Conservation (phyloP, 2,113 vertebrate genomes). For the Cheilinus undulatus region DNA sequence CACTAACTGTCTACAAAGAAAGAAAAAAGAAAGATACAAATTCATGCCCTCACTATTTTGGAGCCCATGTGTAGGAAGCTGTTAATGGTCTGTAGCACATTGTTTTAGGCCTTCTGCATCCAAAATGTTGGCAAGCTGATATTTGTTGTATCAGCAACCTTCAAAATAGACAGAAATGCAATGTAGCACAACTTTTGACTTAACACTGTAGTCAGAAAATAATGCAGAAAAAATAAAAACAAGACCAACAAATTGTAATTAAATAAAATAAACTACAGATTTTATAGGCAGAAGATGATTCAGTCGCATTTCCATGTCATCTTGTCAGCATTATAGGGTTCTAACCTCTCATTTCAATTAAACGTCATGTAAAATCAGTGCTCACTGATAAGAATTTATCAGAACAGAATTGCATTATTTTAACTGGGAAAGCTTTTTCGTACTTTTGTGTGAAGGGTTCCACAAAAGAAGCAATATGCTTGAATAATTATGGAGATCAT, state of each 20-base stretch:
- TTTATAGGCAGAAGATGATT: no score
- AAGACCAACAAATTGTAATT: no score
- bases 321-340: no score
- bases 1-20: no score
- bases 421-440: no score
- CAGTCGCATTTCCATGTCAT: not conserved
- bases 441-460: no score
- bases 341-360: no score
- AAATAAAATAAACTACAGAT: no score
- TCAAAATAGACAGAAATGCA: not conserved
- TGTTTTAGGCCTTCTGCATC: constrained; percentile 1
- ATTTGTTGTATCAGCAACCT: constrained; percentile 1
- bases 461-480: not conserved
- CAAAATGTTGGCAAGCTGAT: constrained; percentile 4
- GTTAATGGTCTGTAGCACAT: constrained; percentile 29
- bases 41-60: not conserved
- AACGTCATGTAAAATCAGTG: no score
- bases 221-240: not conserved
- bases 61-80: constrained; percentile 43
- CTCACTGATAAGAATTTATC: no score
- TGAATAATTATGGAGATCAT: not conserved
- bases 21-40: not conserved
- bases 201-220: not conserved
- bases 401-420: no score
- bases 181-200: not conserved